phyloP scores from a whole-genome alignment of 2,797 vertebrate genomes.

The Synaphobranchus kaupii region DNA sequence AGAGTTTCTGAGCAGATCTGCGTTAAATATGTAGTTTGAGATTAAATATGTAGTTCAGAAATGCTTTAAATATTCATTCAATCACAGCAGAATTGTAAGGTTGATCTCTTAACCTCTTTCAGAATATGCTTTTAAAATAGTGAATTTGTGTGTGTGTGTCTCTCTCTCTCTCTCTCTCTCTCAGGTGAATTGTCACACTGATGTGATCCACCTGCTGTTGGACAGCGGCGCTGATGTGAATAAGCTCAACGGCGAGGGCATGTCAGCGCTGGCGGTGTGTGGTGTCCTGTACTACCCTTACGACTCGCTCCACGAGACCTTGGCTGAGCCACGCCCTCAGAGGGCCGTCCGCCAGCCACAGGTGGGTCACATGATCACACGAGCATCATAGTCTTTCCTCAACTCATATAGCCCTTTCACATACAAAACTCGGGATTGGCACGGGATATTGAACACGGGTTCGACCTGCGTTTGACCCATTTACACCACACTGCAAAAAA shows the following conservation, averaged over 20 bases:
- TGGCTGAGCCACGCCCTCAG: constrained; percentile 54
- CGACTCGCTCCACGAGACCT: constrained; percentile 61
- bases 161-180: constrained; percentile 5
- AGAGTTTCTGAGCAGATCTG: not conserved
- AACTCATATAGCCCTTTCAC: no score
- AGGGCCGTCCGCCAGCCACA: constrained; percentile 33
- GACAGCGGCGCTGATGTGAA: constrained; percentile 82
- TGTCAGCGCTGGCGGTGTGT: constrained; percentile 78
- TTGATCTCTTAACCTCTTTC: not conserved
- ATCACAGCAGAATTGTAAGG: not conserved
- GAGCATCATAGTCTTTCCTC: not conserved
- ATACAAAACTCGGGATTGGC: no score
- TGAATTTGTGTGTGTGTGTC: not conserved
- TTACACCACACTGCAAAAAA: no score
- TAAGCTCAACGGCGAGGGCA: constrained; percentile 76
- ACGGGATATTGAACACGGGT: no score
- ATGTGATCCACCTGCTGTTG: constrained; percentile 79
- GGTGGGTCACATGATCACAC: constrained; percentile 38
- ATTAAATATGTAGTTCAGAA: not conserved
- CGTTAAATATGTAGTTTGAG: not conserved
- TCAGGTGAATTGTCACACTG: constrained; percentile 73
- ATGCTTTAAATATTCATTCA: not conserved
- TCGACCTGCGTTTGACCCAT: no score
- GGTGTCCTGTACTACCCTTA: constrained; percentile 78
- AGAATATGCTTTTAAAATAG: not conserved